Evolutionary conservation across 53 echinoderm and acorn worm genomes (phyloP), one percentile per base, ranked within the genome.

Genomic region (Zoroaster sp.): DNA sequence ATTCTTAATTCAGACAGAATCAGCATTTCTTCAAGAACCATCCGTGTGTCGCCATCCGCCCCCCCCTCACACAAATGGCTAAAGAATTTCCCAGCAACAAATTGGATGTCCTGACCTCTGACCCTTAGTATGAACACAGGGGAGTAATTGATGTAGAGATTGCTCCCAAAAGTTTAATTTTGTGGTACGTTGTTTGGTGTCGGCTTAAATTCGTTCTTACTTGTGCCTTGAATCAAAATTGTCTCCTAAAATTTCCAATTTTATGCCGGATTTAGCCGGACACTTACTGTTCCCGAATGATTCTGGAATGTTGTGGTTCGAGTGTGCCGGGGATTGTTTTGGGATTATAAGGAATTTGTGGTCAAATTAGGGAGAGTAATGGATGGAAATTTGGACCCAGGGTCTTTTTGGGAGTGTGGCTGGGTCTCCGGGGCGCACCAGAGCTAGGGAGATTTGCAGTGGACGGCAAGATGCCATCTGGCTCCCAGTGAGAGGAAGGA

Each of bases 81-180:
- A 2, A 71, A 52, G 53, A 85, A 52, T 70, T 69, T 52, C 85
- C 63, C 63, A 69, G 39, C 78, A 85, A 49, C 85, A 70, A 85
- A 85, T 85, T 85, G 85, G 85, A 71, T 45, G 66, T 21, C 37
- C 49, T 20, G 85, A 85, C 10, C 71, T 71, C 36, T 85, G 35
- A 70, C 85, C 85, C 36, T 4, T 6, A 23, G 12, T 4, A 5
- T 2, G 32, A 71, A 38, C 85, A 41, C 71, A 4, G 51, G 83
- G 71, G 85, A 85, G 85, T 51, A 69, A 85, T 85, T 85, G 46
- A 13, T 15, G n/a, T 39, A 33, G 36, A 83, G 71, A 85, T 85
- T 71, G 71, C 20, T 85, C 85, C 85, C 71, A 70, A 30, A 85
- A 85, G 71, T 85, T 85, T 85, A 69, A 85, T 85, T 72, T 70